A percentile compares a stretch with the other conserved stretches of the same genome.
Evolutionary conservation across 1,140 invertebrate genomes (phyloP).

Genomic region (Druon quercuslanigerum): DNA sequence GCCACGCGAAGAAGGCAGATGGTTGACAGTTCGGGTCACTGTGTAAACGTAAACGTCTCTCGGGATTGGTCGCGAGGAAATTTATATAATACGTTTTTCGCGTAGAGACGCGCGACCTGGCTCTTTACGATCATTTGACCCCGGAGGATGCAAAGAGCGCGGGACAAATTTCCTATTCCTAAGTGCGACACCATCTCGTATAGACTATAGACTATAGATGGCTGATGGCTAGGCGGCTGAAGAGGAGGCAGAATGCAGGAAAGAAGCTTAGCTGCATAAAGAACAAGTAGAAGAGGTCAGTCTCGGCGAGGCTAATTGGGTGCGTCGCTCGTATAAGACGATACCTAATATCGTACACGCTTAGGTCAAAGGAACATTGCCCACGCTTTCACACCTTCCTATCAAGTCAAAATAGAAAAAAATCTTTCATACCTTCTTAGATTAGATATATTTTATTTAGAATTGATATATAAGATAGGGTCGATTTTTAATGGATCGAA

Average conservation of each 20-base stretch:
- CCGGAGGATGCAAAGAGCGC: slow-evolving; percentile 52
- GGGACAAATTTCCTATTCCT: slow-evolving; percentile 33
- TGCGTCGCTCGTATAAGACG: slow-evolving; percentile 52
- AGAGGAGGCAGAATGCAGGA: slow-evolving; percentile 50
- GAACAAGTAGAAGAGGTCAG: slow-evolving; percentile 46
- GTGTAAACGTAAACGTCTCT: slow-evolving; percentile 33
- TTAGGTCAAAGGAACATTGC: slow-evolving; percentile 27
- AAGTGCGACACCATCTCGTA: neutral
- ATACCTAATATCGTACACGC: slow-evolving; percentile 50
- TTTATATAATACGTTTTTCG: slow-evolving; percentile 60
- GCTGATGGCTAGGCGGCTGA: slow-evolving; percentile 2
- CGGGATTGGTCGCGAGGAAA: slow-evolving; percentile 58
- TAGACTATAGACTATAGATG: neutral
- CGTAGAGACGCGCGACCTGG: slow-evolving; percentile 46
- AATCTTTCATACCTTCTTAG: neutral
- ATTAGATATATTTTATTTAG: neutral
- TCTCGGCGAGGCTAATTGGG: slow-evolving; percentile 56
- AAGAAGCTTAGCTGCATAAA: slow-evolving; percentile 23
- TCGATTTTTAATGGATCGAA: no score
- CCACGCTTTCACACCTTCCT: slow-evolving; percentile 27
- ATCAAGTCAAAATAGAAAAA: neutral
- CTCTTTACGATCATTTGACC: slow-evolving; percentile 63
- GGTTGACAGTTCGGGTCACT: slow-evolving; percentile 63
- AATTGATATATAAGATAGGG: no score
- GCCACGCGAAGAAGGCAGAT: slow-evolving; percentile 36